Evolutionary conservation across 2,797 vertebrate species (phyloP).

Genomic region (Lindbergichthys nudifrons): DNA sequence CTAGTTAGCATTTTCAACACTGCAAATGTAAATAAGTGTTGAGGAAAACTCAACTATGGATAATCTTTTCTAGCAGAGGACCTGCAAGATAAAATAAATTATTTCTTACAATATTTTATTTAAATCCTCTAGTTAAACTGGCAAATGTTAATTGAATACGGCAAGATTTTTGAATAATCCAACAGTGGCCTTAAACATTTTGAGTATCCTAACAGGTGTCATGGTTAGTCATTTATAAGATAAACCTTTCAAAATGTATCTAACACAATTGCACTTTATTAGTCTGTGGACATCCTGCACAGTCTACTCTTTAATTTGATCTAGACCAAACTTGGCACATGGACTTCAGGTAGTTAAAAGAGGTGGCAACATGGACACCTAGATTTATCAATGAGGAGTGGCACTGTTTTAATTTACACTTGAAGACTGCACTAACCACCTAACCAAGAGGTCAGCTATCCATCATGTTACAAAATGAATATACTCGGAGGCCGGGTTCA

Average conservation of each 20-base stretch:
- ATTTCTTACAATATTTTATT: neutral
- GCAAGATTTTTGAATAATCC: constrained; percentile 11
- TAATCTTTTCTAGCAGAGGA: neutral
- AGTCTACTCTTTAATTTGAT: constrained; percentile 21
- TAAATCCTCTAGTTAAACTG: constrained; percentile 16
- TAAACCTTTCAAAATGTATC: constrained; percentile 36
- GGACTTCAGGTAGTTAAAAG: constrained; percentile 73
- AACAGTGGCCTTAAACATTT: constrained; percentile 8
- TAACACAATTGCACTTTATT: constrained; percentile 61
- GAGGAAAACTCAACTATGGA: constrained; percentile 16
- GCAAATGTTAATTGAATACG: constrained; percentile 19
- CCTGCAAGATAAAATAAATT: no score
- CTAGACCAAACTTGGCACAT: constrained; percentile 71
- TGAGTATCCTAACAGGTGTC: constrained; percentile 10
- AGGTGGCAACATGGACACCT: constrained; percentile 56
- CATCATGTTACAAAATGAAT: constrained; percentile 33
- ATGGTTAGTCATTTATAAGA: constrained; percentile 11
- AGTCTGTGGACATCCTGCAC: constrained; percentile 35
- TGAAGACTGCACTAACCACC: constrained; percentile 50
- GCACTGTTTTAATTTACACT: constrained; percentile 68
- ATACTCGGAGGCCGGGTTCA: constrained; percentile 45
- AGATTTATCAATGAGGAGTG: constrained; percentile 55
- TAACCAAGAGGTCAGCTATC: constrained; percentile 35
- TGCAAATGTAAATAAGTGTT: constrained; percentile 23
- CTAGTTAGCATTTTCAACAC: constrained; percentile 1